Base-by-base conservation (phyloP, 2,797 vertebrate genomes). In the Cynopterus sphinx region DNA sequence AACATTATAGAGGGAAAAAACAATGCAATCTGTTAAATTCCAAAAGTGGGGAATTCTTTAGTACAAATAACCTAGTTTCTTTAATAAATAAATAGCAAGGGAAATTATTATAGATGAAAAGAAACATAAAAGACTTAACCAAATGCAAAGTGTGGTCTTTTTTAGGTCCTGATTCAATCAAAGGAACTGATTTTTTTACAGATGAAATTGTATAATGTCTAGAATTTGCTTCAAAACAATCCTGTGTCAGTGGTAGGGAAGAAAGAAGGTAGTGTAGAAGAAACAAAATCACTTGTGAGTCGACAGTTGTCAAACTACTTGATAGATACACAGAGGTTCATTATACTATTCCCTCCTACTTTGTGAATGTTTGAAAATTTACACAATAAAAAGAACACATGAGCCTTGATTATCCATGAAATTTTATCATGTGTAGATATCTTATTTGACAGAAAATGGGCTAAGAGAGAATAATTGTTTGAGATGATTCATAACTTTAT, bases 141-240 rank as follows among this genome's bases (percentile, higher is more conserved):
- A 89, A 81, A 90, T 67, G 55, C 31, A 82, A 90, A 96, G 3
- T 36, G 8, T 55, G 10, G 9, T 73, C 36, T 41, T 74, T 84
- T 88, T 74, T 9, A 17, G 46, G 53, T 83, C 26, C 28, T 92
- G 12, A 94, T 63, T 82, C 39, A 93, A 86, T 67, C 57, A 95
- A 88, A 85, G 43, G 3, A 82, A 82, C 15, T 75, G 46, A 91
- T 53, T 13, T 65, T 81, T 90, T 91, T 92, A 84, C 61, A 87
- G 33, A 55, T 46, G 53, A 84, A 87, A 92, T 87, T 67, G 59
- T 17, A 59, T 90, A 70, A 94, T 53, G 49, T 59, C 53, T 91
- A 63, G 19, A n/a, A 88, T 95, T 92, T 85, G 9, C 78, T 77
- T 95, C 36, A 68, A 81, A 74, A 84, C 67, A 63, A 33, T 79